A percentile compares a stretch with the other conserved stretches of the same genome.
Evolutionary conservation across 2,113 vertebrate genomes (phyloP).

Genomic region (human (Homo sapiens)): GRCh38 chr11:114356001-114356500

Average conservation of each 20-base stretch:
- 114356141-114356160: neutral
- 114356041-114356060: neutral
- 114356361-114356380: too few relatives aligned
- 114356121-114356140: neutral
- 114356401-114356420: too few relatives aligned
- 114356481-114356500: too few relatives aligned
- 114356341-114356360: too few relatives aligned
- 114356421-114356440: too few relatives aligned
- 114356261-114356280: neutral
- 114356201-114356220: neutral
- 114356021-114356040: neutral
- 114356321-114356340: too few relatives aligned
- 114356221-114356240: neutral
- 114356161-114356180: neutral
- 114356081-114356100: neutral
- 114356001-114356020: neutral
- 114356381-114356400: too few relatives aligned
- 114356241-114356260: neutral
- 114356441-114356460: too few relatives aligned
- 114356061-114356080: neutral
- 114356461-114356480: too few relatives aligned
- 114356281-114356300: neutral
- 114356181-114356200: neutral
- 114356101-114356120: neutral
- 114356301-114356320: too few relatives aligned